Conservation (phyloP, 2,797 vertebrate genomes). For the Micropoecilia bifurca region DNA sequence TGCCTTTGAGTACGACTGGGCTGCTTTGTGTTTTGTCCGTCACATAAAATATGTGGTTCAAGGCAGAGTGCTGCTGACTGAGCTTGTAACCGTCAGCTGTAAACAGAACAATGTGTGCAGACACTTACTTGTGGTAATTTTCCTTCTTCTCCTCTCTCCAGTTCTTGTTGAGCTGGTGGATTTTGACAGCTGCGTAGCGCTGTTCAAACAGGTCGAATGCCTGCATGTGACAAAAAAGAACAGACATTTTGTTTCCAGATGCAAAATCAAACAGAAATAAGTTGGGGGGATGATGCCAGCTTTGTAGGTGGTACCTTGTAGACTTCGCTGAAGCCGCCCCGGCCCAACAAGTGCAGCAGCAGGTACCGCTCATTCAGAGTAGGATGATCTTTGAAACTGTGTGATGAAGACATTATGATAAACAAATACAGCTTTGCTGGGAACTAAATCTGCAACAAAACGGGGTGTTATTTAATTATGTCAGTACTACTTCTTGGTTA, state of each 20-base stretch:
- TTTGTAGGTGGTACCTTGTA: constrained; percentile 86
- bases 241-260: constrained; percentile 6
- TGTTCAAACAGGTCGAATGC: constrained; percentile 99
- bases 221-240: constrained; percentile 70
- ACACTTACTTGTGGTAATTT: constrained; percentile 97
- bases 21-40: background rate
- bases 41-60: background rate
- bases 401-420: background rate
- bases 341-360: constrained; percentile 96
- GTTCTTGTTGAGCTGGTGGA: constrained; percentile 99
- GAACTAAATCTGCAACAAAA: background rate
- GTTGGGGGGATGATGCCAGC: background rate
- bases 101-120: background rate
- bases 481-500: background rate
- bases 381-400: constrained; percentile 99
- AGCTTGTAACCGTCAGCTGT: background rate
- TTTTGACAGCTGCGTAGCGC: constrained; percentile 98
- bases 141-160: constrained; percentile 99
- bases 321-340: constrained; percentile 99
- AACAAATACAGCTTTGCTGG: background rate
- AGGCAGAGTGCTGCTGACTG: background rate
- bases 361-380: constrained; percentile 98
- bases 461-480: background rate
- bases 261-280: background rate
- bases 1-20: background rate